Conservation (phyloP, 2,888 invertebrate species). For the Ornithoptera alexandrae region DNA sequence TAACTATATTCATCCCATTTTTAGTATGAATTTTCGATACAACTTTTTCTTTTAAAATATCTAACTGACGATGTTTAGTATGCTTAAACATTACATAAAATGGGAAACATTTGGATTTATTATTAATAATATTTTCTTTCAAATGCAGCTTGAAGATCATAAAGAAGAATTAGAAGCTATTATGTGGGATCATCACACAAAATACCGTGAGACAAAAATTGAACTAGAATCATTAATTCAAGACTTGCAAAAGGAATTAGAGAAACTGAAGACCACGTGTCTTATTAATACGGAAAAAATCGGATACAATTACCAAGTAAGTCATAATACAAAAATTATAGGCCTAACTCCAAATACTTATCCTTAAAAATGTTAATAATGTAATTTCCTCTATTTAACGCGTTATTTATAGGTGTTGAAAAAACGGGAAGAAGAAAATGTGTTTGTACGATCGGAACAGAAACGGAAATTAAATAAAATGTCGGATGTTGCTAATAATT, state of each 20-base stretch:
- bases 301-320: slow-evolving; percentile 90
- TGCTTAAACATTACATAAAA: too few species aligned
- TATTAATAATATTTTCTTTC: background rate
- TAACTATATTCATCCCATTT: too few species aligned
- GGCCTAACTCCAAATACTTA: too few species aligned
- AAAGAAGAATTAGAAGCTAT: slow-evolving; percentile 81
- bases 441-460: slow-evolving; percentile 88
- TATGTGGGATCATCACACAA: slow-evolving; percentile 85
- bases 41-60: too few species aligned
- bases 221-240: slow-evolving; percentile 85
- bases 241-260: slow-evolving; percentile 88
- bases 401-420: slow-evolving; percentile 81
- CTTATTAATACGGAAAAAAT: slow-evolving; percentile 93
- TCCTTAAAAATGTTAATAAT: background rate
- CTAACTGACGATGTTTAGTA: too few species aligned
- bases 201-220: slow-evolving; percentile 85
- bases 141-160: slow-evolving; percentile 61
- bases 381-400: background rate
- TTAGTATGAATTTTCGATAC: too few species aligned
- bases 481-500: slow-evolving; percentile 84
- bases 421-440: slow-evolving; percentile 92
- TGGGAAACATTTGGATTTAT: too few species aligned
- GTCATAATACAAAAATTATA: slow-evolving; percentile 47
- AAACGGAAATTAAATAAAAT: slow-evolving; percentile 88
- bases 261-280: slow-evolving; percentile 88